phyloP scores from a whole-genome alignment of 2,888 invertebrate genomes.

The Hoplodrina blanda region DNA sequence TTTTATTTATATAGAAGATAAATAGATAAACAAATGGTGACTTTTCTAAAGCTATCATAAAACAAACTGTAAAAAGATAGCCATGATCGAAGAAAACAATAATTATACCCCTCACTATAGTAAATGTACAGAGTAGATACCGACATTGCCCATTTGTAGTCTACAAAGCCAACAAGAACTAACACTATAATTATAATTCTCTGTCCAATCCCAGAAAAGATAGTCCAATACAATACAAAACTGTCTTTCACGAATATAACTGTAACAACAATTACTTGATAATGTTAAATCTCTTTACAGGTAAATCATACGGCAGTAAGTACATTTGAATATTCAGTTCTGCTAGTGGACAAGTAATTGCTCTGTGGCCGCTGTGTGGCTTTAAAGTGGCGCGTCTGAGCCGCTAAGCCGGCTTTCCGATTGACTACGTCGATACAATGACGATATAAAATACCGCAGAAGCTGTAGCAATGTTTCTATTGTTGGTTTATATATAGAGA shows the following conservation, averaged over 20 bases:
- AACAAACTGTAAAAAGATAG: neutral
- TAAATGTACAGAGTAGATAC: neutral
- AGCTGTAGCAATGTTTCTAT: conserved; percentile 64
- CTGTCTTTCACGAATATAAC: neutral
- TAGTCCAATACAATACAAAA: neutral
- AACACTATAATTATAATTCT: neutral
- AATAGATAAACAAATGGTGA: neutral
- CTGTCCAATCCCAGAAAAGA: neutral
- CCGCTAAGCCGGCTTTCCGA: conserved; percentile 66
- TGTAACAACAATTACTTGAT: conserved; percentile 45
- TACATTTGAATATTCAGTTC: conserved; percentile 56
- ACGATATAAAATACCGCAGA: conserved; percentile 64
- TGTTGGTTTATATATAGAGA: conserved; percentile 56
- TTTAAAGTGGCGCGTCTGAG: conserved; percentile 60
- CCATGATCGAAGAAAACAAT: neutral
- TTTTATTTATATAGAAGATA: too few relatives aligned
- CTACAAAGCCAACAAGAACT: neutral
- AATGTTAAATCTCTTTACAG: conserved; percentile 54
- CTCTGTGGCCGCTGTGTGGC: conserved; percentile 55
- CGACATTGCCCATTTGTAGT: conserved; percentile 8
- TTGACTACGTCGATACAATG: conserved; percentile 65
- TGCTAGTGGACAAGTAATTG: conserved; percentile 47
- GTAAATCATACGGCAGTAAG: conserved; percentile 58
- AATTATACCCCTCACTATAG: neutral
- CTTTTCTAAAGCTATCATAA: neutral